These are phyloP conservation scores for Aplidium turbinatum DNA, from an alignment of 23 tunicate genomes.

Conservation along the genomic window DNA sequence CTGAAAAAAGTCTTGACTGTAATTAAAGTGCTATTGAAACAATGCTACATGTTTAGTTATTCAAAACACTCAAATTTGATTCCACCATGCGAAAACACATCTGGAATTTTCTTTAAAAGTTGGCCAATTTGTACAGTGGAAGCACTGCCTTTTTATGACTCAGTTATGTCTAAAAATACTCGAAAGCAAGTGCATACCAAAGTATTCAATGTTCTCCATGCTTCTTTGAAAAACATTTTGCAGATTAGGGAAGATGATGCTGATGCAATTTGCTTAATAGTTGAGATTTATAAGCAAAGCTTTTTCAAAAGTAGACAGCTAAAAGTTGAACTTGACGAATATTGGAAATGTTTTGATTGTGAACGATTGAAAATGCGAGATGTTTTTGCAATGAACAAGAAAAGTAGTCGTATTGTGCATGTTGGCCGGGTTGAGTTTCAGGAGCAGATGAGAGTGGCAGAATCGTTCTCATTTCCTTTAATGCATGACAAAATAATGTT, in stretches of 20 bases:
- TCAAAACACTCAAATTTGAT: constrained; percentile 15
- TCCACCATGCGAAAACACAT: constrained; percentile 19
- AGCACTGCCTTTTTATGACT: constrained; percentile 29
- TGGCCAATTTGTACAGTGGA: constrained; percentile 45
- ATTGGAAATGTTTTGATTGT: constrained; percentile 61
- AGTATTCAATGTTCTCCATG: constrained; percentile 40
- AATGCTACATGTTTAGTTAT: constrained; percentile 13
- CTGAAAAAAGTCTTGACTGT: constrained; percentile 36
- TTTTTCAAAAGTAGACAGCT: constrained; percentile 45
- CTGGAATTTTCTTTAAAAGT: neutral
- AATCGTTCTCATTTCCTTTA: constrained; percentile 40
- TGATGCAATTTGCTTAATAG: constrained; percentile 54
- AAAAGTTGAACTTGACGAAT: constrained; percentile 60
- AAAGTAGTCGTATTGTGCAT: constrained; percentile 40
- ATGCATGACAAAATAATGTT: constrained; percentile 66
- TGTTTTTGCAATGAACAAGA: constrained; percentile 49
- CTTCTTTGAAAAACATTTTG: constrained; percentile 45
- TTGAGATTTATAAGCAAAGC: constrained; percentile 74
- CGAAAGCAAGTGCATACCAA: constrained; percentile 5
- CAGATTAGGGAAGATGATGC: constrained; percentile 73
- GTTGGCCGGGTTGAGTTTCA: constrained; percentile 65
- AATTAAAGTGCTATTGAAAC: constrained; percentile 31
- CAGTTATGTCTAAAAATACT: constrained; percentile 13
- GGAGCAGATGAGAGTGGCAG: constrained; percentile 56
- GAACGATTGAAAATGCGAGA: constrained; percentile 56